phyloP scores from a whole-genome alignment of 2,113 vertebrate species.

The Alligator sinensis region DNA sequence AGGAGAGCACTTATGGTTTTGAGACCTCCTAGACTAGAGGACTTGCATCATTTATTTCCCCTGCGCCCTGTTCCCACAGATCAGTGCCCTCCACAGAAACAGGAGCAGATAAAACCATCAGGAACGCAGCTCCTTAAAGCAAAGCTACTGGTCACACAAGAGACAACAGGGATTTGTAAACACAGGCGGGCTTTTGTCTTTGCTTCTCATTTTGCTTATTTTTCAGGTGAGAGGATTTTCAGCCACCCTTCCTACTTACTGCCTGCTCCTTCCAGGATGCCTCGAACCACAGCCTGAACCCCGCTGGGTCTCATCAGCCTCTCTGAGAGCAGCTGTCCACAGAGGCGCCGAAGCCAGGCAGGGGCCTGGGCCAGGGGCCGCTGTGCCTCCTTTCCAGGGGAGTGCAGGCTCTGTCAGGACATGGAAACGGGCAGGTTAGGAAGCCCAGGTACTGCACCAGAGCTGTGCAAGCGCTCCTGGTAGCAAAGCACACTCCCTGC shows the following conservation, averaged over 20 bases:
- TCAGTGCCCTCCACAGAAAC: accelerated
- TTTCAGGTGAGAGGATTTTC: accelerated
- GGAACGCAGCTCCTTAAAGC: accelerated
- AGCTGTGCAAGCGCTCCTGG: too few relatives aligned
- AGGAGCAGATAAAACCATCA: too few relatives aligned
- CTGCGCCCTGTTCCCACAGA: accelerated
- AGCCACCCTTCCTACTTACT: conserved; percentile 76
- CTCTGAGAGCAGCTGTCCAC: conserved; percentile 91
- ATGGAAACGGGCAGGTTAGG: neutral
- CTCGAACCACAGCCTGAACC: conserved; percentile 91
- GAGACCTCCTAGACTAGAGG: too few relatives aligned
- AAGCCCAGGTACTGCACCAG: accelerated
- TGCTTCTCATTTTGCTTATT: neutral
- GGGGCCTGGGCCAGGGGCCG: conserved; percentile 72
- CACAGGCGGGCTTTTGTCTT: accelerated
- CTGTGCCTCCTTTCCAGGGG: neutral
- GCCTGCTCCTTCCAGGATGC: conserved; percentile 87
- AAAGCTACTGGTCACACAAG: neutral
- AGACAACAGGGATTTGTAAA: accelerated
- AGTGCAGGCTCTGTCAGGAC: conserved; percentile 13
- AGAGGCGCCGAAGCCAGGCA: conserved; percentile 89
- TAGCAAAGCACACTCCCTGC: neutral
- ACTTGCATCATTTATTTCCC: neutral
- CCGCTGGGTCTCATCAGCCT: conserved; percentile 87
- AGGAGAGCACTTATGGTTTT: accelerated